A percentile compares a stretch with the other conserved stretches of the same genome.
Conservation (phyloP, 1,140 invertebrate species). For the Hetaerina americana region DNA sequence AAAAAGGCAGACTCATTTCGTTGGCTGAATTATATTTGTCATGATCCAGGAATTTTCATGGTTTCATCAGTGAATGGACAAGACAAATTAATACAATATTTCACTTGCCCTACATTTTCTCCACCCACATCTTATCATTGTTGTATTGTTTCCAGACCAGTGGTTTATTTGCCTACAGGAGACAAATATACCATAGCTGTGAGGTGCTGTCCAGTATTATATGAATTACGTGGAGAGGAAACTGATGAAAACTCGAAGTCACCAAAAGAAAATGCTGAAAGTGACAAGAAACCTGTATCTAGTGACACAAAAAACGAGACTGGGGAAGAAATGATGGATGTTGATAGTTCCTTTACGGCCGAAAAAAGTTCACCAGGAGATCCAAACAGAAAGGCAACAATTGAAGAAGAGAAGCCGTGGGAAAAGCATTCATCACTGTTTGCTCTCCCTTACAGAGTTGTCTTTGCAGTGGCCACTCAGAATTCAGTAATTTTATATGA, state of each 20-base stretch:
- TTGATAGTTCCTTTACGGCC: background rate
- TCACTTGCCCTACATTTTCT: too few relatives aligned
- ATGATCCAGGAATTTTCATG: too few relatives aligned
- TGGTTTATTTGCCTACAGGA: conserved; percentile 61
- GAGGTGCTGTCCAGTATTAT: conserved; percentile 67
- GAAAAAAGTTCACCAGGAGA: conserved; percentile 16
- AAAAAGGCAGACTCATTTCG: too few relatives aligned
- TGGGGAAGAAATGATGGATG: background rate
- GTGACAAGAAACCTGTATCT: background rate
- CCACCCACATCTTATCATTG: background rate
- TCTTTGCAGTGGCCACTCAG: conserved; percentile 83
- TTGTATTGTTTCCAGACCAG: conserved; percentile 51
- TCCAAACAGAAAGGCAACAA: conserved; percentile 27
- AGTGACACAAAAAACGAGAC: background rate
- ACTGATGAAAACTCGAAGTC: background rate
- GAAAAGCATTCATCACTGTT: conserved; percentile 30
- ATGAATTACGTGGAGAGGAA: conserved; percentile 37
- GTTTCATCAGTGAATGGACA: too few relatives aligned
- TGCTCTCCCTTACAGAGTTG: conserved; percentile 64
- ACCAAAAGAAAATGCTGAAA: background rate
- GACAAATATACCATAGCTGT: conserved; percentile 66
- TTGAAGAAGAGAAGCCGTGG: conserved; percentile 3
- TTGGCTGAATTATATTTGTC: too few relatives aligned
- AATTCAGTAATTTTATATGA: conserved; percentile 80
- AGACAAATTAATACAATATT: too few relatives aligned